These are phyloP conservation scores for Lobophora halterata DNA, from an alignment of 2,888 invertebrate species.

Conservation along the genomic window DNA sequence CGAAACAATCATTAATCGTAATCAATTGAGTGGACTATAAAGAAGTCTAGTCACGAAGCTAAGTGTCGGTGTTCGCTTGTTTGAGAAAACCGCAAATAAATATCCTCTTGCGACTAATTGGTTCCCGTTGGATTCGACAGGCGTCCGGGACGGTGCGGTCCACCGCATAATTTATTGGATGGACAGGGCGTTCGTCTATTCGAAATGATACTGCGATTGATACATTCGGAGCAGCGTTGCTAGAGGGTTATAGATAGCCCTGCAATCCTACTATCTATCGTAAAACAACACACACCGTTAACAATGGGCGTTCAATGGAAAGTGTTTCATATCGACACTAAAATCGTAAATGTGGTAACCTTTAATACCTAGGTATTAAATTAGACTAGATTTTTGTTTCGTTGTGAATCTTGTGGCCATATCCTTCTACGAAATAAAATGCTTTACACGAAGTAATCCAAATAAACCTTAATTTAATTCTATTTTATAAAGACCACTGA, in stretches of 20 bases:
- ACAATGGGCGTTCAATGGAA: too few relatives aligned
- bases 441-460: too few relatives aligned
- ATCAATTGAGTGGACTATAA: constrained; percentile 46
- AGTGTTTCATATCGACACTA: too few relatives aligned
- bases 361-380: too few relatives aligned
- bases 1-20: constrained; percentile 37
- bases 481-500: constrained; percentile 9
- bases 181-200: constrained; percentile 49
- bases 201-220: constrained; percentile 33
- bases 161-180: constrained; percentile 74
- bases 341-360: too few relatives aligned
- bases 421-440: too few relatives aligned
- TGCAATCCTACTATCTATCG: too few relatives aligned
- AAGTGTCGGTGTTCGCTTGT: constrained; percentile 63
- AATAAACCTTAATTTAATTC: too few relatives aligned
- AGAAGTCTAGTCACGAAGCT: constrained; percentile 56
- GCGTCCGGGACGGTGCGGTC: constrained; percentile 62
- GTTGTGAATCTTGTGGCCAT: too few relatives aligned
- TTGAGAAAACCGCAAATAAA: constrained; percentile 75
- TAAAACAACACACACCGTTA: too few relatives aligned
- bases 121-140: constrained; percentile 75
- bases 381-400: too few relatives aligned
- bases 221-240: constrained; percentile 20
- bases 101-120: constrained; percentile 76
- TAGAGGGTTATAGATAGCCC: neutral